These are phyloP conservation scores for Entomobrya multifasciata DNA, from an alignment of 2,888 invertebrate species.

Conservation along the genomic window DNA sequence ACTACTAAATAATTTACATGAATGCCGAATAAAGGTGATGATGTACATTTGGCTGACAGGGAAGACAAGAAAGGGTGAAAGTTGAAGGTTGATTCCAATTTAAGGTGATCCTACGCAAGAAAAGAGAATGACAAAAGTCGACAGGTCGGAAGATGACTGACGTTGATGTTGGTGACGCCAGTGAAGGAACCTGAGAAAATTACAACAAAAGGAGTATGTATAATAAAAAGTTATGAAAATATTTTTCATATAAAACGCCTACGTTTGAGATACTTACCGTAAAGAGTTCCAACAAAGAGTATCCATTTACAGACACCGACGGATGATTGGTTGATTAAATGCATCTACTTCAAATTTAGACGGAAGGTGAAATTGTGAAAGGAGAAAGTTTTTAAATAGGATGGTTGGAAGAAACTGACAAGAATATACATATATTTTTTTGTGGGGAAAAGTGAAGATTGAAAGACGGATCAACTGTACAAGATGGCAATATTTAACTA, in stretches of 20 bases:
- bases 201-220: not conserved
- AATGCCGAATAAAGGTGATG: no score
- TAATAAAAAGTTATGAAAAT: no score
- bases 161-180: no score
- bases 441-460: slow-evolving; percentile 10
- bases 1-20: no score
- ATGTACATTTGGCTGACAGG: no score
- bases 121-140: no score
- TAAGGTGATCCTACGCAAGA: not conserved
- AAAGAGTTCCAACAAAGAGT: not conserved
- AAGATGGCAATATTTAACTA: slow-evolving; percentile 48
- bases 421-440: no score
- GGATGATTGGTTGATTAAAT: not conserved
- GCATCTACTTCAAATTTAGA: not conserved
- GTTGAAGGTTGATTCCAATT: not conserved
- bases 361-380: not conserved
- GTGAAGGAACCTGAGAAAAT: not conserved
- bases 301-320: not conserved
- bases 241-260: no score
- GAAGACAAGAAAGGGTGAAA: not conserved
- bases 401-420: no score
- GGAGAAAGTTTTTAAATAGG: not conserved
- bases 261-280: not conserved
- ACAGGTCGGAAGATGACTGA: no score
- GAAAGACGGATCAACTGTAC: slow-evolving; percentile 68